Evolutionary conservation across 2,888 invertebrate species (phyloP).

Genomic region (Harpalus rufipes): DNA sequence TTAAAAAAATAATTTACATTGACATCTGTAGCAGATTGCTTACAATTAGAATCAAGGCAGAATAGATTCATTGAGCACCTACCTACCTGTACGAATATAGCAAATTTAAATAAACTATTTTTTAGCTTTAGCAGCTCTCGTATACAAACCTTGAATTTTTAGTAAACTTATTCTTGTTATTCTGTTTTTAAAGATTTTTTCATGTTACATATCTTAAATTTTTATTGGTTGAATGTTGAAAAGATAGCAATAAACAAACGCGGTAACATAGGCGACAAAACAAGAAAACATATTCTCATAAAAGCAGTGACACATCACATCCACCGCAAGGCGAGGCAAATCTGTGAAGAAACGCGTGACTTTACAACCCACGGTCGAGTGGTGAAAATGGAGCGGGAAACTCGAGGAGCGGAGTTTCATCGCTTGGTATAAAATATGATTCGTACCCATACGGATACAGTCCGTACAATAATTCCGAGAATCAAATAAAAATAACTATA

Average conservation of each 20-base stretch:
- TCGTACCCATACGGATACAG: slow-evolving; percentile 79
- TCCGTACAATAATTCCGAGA: slow-evolving; percentile 78
- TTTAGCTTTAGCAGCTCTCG: no score
- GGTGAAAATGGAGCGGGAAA: slow-evolving; percentile 19
- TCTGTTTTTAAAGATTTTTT: not conserved
- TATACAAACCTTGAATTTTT: not conserved
- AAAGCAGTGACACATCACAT: slow-evolving; percentile 53
- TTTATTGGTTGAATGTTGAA: slow-evolving; percentile 11
- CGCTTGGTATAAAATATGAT: slow-evolving; percentile 76
- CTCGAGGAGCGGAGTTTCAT: slow-evolving; percentile 26
- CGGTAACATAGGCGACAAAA: slow-evolving; percentile 47
- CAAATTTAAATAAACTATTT: no score
- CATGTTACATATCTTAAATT: slow-evolving; percentile 2
- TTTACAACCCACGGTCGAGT: slow-evolving; percentile 54
- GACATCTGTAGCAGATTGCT: no score
- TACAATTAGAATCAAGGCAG: no score
- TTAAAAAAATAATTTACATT: no score
- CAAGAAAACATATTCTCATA: slow-evolving; percentile 65
- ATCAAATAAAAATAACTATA: slow-evolving; percentile 79
- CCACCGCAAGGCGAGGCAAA: slow-evolving; percentile 51
- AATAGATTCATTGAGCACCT: no score
- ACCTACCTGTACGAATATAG: no score
- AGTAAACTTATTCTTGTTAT: not conserved
- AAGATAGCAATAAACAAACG: slow-evolving; percentile 43
- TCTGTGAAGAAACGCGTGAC: slow-evolving; percentile 55